Evolutionary conservation across 2,797 vertebrate species (phyloP).

Genomic region (Pteropus rufus): DNA sequence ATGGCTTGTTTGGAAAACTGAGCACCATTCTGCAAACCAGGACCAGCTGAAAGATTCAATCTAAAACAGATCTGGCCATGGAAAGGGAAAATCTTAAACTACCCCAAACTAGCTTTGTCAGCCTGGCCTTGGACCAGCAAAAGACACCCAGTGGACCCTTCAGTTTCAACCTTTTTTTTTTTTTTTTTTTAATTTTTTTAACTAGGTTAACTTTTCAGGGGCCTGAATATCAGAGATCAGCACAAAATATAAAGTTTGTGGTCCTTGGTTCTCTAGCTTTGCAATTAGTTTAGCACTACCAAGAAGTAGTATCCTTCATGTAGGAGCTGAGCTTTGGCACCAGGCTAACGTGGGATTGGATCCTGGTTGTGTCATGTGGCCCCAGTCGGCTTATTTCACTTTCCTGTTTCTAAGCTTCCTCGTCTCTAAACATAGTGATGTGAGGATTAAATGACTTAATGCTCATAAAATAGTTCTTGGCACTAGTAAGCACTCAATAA

Average conservation of each 20-base stretch:
- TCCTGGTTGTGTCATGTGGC: background rate
- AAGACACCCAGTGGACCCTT: background rate
- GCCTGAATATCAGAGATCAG: background rate
- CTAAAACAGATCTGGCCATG: conserved; percentile 52
- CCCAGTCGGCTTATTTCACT: background rate
- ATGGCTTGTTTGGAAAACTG: conserved; percentile 55
- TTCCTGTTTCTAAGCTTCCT: background rate
- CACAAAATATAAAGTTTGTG: background rate
- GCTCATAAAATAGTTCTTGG: background rate
- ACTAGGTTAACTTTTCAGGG: background rate
- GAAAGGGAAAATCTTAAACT: conserved; percentile 60
- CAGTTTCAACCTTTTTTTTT: background rate
- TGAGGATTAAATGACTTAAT: conserved; percentile 3
- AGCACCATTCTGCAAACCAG: conserved; percentile 61
- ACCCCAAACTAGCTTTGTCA: conserved; percentile 35
- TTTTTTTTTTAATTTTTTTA: background rate
- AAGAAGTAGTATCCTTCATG: fast-evolving
- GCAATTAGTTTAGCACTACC: background rate
- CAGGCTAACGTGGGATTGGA: background rate
- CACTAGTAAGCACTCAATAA: background rate
- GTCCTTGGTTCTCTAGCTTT: background rate
- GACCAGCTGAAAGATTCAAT: conserved; percentile 68
- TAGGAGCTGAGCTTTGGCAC: background rate
- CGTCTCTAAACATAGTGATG: background rate
- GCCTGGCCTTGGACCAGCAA: conserved; percentile 13